Conservation (phyloP, 2,797 vertebrate species). For the Alosa sapidissima region DNA sequence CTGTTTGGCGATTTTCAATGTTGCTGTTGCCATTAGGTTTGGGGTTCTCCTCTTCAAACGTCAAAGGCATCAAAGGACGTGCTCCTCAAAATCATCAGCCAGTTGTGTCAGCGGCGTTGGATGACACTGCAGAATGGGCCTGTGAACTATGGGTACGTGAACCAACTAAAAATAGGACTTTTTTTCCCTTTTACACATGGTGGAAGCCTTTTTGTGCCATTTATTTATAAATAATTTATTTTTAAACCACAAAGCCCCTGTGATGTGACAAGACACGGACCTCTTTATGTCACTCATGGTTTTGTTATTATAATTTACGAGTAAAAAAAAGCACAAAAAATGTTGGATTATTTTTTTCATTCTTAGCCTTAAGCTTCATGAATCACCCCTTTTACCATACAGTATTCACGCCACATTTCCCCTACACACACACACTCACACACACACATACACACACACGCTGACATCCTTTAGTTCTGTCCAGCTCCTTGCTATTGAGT, state of each 20-base stretch:
- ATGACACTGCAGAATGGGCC: background rate
- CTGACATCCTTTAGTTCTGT: background rate
- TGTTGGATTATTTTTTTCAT: background rate
- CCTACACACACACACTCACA: background rate
- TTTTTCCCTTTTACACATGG: slow-evolving; percentile 1
- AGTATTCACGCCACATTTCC: background rate
- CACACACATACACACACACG: slow-evolving; percentile 3
- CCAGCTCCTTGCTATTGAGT: slow-evolving; percentile 13
- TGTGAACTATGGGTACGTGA: background rate
- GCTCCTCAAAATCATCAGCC: slow-evolving; percentile 3
- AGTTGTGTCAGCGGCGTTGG: background rate
- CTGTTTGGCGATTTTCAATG: background rate
- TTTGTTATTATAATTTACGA: background rate
- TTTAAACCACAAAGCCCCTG: background rate
- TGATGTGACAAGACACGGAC: slow-evolving; percentile 14
- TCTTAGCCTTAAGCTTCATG: background rate
- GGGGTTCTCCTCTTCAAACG: background rate
- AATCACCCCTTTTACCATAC: background rate
- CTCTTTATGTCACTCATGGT: slow-evolving; percentile 12
- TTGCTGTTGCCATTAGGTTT: background rate
- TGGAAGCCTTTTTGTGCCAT: background rate
- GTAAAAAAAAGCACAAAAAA: background rate
- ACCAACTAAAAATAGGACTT: background rate
- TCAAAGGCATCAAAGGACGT: slow-evolving; percentile 15
- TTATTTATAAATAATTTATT: background rate